A percentile compares a stretch with the other conserved stretches of the same genome.
phyloP scores from a whole-genome alignment of 1,140 invertebrate species.

The Nylanderia fulva region DNA sequence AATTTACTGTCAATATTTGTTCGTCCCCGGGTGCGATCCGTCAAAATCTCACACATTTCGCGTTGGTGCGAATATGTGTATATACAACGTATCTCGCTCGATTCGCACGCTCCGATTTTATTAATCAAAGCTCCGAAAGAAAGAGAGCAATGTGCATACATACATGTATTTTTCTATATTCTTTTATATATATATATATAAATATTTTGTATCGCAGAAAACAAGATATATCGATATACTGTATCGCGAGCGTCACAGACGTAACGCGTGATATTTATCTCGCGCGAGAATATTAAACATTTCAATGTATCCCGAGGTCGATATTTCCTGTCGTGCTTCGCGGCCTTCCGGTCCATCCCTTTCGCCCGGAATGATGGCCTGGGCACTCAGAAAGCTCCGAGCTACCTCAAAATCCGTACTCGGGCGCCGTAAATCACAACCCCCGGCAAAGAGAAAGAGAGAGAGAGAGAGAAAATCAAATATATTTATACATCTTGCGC shows the following conservation, averaged over 20 bases:
- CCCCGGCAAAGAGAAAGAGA: not conserved
- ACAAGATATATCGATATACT: not conserved
- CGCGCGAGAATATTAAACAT: constrained; percentile 22
- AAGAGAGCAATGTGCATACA: not conserved
- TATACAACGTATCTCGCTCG: not conserved
- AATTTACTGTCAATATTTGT: constrained; percentile 67
- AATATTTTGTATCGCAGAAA: not conserved
- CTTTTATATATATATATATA: no score
- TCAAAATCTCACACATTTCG: constrained; percentile 24
- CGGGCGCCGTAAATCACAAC: not conserved
- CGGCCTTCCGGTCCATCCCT: not conserved
- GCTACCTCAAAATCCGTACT: constrained; percentile 12
- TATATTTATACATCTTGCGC: constrained; percentile 58
- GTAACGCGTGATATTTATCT: not conserved
- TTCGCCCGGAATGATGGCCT: not conserved
- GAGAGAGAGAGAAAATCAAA: constrained; percentile 42
- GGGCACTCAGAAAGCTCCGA: constrained; percentile 8
- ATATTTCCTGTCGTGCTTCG: not conserved
- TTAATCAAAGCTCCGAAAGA: not conserved
- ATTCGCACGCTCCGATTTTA: constrained; percentile 7
- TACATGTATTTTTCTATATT: not conserved
- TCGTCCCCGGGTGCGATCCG: not conserved
- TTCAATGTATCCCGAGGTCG: constrained; percentile 9
- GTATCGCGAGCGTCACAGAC: not conserved
- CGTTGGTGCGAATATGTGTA: not conserved